Evolutionary conservation across 2,888 invertebrate species (phyloP).

Genomic region (Blastobasis adustella): DNA sequence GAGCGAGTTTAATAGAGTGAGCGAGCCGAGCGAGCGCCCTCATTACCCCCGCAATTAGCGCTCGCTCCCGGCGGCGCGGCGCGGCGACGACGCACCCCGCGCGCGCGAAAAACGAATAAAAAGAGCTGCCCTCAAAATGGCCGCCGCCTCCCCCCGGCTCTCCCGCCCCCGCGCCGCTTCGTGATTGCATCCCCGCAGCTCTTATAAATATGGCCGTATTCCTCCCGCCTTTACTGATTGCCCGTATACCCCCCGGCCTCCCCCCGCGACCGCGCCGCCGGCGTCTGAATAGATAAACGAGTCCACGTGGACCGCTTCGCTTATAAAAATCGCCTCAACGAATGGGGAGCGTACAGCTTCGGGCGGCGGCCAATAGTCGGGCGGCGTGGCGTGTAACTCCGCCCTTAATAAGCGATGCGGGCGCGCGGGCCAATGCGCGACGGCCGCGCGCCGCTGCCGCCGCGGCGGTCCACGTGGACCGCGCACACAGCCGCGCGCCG

Average conservation of each 20-base stretch:
- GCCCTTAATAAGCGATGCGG: slow-evolving; percentile 75
- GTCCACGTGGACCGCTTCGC: slow-evolving; percentile 73
- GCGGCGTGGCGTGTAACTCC: slow-evolving; percentile 65
- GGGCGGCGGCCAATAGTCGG: slow-evolving; percentile 37
- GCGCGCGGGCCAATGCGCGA: slow-evolving; percentile 41
- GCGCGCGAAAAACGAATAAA: slow-evolving; percentile 75
- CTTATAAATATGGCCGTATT: slow-evolving; percentile 77
- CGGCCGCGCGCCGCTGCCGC: slow-evolving; percentile 46
- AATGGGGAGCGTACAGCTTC: slow-evolving; percentile 38
- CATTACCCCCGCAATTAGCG: slow-evolving; percentile 75
- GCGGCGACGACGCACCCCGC: slow-evolving; percentile 63
- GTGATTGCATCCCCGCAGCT: slow-evolving; percentile 76
- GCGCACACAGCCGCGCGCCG: slow-evolving; percentile 60
- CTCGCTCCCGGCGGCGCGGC: slow-evolving; percentile 51
- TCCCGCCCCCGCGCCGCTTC: slow-evolving; percentile 71
- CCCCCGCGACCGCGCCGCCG: slow-evolving; percentile 74
- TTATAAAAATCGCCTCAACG: slow-evolving; percentile 71
- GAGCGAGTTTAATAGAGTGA: slow-evolving; percentile 72
- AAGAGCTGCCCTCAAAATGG: slow-evolving; percentile 84
- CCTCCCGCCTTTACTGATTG: slow-evolving; percentile 77
- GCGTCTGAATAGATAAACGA: slow-evolving; percentile 77
- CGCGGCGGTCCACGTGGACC: slow-evolving; percentile 70
- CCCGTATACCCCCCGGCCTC: slow-evolving; percentile 74
- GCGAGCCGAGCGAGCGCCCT: slow-evolving; percentile 70
- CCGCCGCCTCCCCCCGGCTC: slow-evolving; percentile 75